A percentile compares a stretch with the other conserved stretches of the same genome.
Conservation (phyloP, 2,797 vertebrate genomes). For the Kryptopterus vitreolus region DNA sequence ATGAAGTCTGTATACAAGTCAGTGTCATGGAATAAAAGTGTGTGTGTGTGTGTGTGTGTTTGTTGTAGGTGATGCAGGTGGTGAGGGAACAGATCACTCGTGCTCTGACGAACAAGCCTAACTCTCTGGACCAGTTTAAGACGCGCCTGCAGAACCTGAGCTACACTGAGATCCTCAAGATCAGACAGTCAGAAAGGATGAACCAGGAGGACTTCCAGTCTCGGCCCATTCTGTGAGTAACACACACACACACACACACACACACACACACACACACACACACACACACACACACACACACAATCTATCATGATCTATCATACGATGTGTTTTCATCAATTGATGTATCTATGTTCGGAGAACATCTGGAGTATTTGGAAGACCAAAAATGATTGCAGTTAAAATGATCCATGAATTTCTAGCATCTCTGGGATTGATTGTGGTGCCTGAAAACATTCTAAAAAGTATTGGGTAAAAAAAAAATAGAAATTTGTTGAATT, state of each 20-base stretch:
- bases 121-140: conserved; percentile 99
- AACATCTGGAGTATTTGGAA: too few species aligned
- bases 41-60: conserved; percentile 31
- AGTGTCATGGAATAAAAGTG: neutral
- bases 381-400: neutral
- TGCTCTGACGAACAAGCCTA: conserved; percentile 96
- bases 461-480: neutral
- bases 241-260: neutral
- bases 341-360: neutral
- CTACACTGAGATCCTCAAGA: conserved; percentile 99
- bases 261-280: too few species aligned
- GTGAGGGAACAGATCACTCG: conserved; percentile 99
- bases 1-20: neutral
- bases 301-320: too few species aligned
- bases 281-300: too few species aligned
- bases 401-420: neutral
- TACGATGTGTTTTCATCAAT: neutral
- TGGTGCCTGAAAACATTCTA: neutral
- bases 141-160: conserved; percentile 98
- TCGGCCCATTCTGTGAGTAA: conserved; percentile 94
- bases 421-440: neutral
- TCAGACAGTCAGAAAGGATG: conserved; percentile 99
- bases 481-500: neutral
- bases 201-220: conserved; percentile 99
- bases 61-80: conserved; percentile 95